A percentile compares a stretch with the other conserved stretches of the same genome.
Conservation (phyloP, 2,797 vertebrate genomes). For the Caiman crocodilus region DNA sequence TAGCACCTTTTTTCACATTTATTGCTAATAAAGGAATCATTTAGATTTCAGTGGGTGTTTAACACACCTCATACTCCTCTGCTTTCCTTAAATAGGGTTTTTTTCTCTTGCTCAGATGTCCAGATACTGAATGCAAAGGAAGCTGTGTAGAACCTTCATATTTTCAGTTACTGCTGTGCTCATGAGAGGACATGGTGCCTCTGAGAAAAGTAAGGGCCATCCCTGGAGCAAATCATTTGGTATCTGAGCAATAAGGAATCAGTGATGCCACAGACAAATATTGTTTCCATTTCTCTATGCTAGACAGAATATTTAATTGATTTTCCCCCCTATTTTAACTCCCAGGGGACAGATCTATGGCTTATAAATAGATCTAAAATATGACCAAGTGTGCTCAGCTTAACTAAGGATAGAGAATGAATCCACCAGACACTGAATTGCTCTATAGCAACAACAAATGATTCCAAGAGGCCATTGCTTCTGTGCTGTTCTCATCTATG, state of each 20-base stretch:
- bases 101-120: not conserved
- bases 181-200: not conserved
- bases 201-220: not conserved
- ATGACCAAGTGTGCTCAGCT: not conserved
- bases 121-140: not conserved
- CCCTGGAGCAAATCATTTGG: not conserved
- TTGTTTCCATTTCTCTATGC: not conserved
- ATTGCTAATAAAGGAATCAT: conserved; percentile 3
- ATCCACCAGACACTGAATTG: not conserved
- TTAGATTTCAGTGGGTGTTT: not conserved
- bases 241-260: not conserved
- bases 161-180: not conserved
- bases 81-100: not conserved
- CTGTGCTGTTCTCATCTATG: no score
- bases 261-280: not conserved
- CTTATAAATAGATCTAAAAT: not conserved
- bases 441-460: not conserved
- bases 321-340: not conserved
- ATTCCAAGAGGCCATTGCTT: not conserved
- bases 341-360: not conserved
- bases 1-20: not conserved
- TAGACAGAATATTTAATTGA: not conserved
- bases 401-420: not conserved
- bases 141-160: not conserved
- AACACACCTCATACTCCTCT: not conserved